Evolutionary conservation across 2,888 invertebrate genomes (phyloP).

Genomic region (Trissoscelio sp.): DNA sequence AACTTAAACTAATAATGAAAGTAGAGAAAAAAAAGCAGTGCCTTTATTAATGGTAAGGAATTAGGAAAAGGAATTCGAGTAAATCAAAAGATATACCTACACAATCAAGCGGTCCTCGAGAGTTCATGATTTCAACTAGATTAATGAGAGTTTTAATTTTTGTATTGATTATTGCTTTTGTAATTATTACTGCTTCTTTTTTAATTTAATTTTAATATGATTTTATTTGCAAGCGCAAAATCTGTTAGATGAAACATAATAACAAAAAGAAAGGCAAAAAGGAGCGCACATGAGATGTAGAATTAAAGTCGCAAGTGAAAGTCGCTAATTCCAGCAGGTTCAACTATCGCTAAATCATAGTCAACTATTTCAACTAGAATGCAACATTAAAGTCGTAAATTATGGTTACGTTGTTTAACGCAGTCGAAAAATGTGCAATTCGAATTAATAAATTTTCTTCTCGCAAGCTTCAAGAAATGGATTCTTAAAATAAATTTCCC

Average conservation of each 20-base stretch:
- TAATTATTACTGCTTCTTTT: background rate
- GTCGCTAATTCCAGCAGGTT: slow-evolving; percentile 63
- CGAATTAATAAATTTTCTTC: slow-evolving; percentile 47
- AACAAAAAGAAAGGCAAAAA: slow-evolving; percentile 4
- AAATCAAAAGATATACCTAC: background rate
- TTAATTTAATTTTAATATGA: background rate
- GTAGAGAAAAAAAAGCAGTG: slow-evolving; percentile 35
- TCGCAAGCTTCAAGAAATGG: background rate
- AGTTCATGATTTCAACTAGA: slow-evolving; percentile 24
- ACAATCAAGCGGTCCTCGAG: slow-evolving; percentile 9
- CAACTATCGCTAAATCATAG: slow-evolving; percentile 63
- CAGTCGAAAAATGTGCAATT: background rate
- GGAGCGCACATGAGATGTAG: slow-evolving; percentile 20
- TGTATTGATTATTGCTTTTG: too few relatives aligned
- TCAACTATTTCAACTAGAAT: slow-evolving; percentile 49
- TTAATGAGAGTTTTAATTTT: too few relatives aligned
- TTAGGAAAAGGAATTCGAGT: slow-evolving; percentile 13
- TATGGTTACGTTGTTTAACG: slow-evolving; percentile 36
- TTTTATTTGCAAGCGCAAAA: background rate
- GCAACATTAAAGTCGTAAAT: slow-evolving; percentile 45
- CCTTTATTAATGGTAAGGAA: slow-evolving; percentile 20
- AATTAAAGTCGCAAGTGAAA: slow-evolving; percentile 57
- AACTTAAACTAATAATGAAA: slow-evolving; percentile 8
- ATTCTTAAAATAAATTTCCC: slow-evolving; percentile 11
- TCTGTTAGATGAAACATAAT: background rate